phyloP scores from a whole-genome alignment of 2,113 vertebrate genomes.

The Ptilorrhoa leucosticta region DNA sequence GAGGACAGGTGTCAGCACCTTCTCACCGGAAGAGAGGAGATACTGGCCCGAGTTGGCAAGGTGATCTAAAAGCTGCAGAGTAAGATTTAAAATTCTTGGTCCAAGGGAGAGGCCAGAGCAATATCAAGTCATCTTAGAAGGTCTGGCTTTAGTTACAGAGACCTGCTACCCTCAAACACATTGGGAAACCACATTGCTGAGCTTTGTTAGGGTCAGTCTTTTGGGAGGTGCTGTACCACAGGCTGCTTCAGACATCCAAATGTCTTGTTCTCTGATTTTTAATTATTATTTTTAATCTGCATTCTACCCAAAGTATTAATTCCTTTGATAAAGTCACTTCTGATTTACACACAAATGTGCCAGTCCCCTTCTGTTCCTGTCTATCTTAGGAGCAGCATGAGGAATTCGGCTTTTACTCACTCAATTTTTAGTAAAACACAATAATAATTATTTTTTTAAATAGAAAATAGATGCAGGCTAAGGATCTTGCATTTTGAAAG shows the following conservation, averaged over 20 bases:
- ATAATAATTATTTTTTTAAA: background rate
- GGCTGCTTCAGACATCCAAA: background rate
- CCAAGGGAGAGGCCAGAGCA: background rate
- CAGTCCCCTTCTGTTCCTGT: background rate
- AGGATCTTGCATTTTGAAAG: background rate
- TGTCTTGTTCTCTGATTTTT: background rate
- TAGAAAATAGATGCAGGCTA: background rate
- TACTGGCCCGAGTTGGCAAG: background rate
- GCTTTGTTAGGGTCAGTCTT: background rate
- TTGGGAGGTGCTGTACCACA: background rate
- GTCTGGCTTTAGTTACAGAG: background rate
- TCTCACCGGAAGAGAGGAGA: background rate
- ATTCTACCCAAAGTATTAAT: background rate
- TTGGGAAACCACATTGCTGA: background rate
- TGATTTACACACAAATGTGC: background rate
- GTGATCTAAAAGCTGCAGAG: background rate
- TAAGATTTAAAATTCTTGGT: background rate
- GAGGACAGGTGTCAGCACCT: background rate
- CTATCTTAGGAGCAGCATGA: background rate
- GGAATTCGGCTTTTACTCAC: background rate
- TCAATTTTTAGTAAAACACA: background rate
- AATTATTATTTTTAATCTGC: background rate
- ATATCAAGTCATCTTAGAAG: background rate
- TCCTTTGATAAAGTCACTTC: background rate
- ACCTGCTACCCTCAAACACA: background rate